These are phyloP conservation scores for Brenthis ino DNA, from an alignment of 2,888 invertebrate genomes.

Conservation along the genomic window DNA sequence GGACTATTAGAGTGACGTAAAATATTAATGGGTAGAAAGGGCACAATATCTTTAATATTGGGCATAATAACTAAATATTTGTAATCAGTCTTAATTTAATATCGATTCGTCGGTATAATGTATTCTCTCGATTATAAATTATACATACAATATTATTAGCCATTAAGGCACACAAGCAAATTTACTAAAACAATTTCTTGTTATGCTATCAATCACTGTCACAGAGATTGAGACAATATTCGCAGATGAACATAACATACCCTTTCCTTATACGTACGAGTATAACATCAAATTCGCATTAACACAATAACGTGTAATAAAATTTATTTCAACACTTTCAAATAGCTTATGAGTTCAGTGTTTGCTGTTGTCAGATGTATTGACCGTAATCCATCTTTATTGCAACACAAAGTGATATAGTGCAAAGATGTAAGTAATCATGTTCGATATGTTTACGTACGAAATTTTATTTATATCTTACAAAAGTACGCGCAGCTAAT, in stretches of 20 bases:
- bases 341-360: neutral
- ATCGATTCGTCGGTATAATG: too few species aligned
- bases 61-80: too few species aligned
- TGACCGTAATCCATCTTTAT: neutral
- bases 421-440: neutral
- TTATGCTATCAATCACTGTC: slow-evolving; percentile 38
- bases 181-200: neutral
- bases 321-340: slow-evolving; percentile 3
- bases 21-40: neutral
- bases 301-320: slow-evolving; percentile 30
- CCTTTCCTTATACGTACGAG: slow-evolving; percentile 32
- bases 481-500: slow-evolving; percentile 5
- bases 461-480: neutral
- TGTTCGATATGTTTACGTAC: neutral
- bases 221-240: slow-evolving; percentile 39
- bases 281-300: slow-evolving; percentile 50
- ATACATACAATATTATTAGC: neutral
- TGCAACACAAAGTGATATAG: neutral
- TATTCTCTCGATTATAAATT: too few species aligned
- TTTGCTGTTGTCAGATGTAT: neutral
- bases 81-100: too few species aligned
- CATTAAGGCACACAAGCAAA: neutral
- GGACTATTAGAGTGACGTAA: neutral
- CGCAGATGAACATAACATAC: slow-evolving; percentile 33
- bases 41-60: neutral